Conservation (phyloP, 2,797 vertebrate species). For the Moxostoma hubbsi region DNA sequence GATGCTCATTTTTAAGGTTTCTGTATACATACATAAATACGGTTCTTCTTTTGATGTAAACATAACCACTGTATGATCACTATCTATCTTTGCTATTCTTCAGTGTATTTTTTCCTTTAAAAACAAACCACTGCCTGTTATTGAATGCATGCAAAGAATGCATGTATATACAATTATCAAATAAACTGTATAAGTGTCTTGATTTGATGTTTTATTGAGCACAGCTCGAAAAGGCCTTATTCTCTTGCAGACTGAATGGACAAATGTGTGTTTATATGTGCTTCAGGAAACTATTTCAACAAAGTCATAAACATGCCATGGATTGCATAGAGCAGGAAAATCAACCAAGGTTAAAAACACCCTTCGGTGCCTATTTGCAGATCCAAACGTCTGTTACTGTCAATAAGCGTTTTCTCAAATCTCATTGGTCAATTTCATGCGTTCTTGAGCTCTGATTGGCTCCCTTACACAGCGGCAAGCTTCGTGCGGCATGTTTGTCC, state of each 20-base stretch:
- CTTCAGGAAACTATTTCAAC: background rate
- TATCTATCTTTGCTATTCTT: background rate
- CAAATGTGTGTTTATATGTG: background rate
- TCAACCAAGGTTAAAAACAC: constrained; percentile 2
- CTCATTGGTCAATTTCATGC: constrained; percentile 24
- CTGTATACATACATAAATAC: background rate
- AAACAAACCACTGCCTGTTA: background rate
- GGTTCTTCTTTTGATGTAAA: background rate
- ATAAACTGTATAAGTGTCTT: background rate
- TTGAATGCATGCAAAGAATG: constrained; percentile 42
- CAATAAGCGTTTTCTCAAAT: background rate
- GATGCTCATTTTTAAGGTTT: background rate
- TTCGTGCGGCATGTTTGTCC: no score
- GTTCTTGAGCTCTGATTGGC: constrained; percentile 42
- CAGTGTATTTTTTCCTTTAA: background rate
- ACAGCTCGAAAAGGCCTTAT: background rate
- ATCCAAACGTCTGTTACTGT: constrained; percentile 6
- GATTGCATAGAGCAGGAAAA: background rate
- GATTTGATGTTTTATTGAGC: background rate
- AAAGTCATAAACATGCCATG: background rate
- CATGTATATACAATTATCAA: constrained; percentile 28
- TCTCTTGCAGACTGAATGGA: background rate
- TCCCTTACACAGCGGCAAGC: background rate
- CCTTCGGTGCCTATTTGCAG: constrained; percentile 1
- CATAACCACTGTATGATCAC: background rate